These are phyloP conservation scores for Paradisaea rubra DNA, from an alignment of 2,113 vertebrate genomes.

Conservation along the genomic window DNA sequence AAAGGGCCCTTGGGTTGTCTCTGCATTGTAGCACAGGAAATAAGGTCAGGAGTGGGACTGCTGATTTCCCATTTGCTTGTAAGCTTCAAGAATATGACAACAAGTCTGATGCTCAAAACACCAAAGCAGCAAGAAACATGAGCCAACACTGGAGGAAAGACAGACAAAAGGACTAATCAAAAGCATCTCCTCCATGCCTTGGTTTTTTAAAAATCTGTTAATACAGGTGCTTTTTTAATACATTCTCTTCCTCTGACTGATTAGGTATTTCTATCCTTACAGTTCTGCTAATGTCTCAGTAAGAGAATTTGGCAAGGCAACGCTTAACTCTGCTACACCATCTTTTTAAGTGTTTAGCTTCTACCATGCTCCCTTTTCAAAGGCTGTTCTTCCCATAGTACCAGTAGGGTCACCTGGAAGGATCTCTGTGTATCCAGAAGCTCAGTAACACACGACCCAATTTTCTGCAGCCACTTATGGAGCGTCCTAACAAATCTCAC, in stretches of 20 bases:
- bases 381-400: neutral
- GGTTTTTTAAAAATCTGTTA: neutral
- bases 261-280: neutral
- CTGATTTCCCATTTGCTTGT: neutral
- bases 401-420: neutral
- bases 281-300: neutral
- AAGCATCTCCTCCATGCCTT: rapidly evolving
- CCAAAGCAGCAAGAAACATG: neutral
- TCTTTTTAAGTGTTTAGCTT: neutral
- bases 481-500: neutral
- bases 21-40: neutral
- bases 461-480: neutral
- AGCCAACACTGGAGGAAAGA: neutral
- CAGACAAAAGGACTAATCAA: neutral
- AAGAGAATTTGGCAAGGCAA: neutral
- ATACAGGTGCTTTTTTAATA: neutral
- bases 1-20: neutral
- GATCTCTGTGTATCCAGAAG: neutral
- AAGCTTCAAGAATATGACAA: neutral
- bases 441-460: neutral
- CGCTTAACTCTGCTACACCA: neutral
- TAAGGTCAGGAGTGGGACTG: neutral
- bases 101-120: neutral
- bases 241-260: neutral
- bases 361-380: neutral